Conservation (phyloP, 2,797 vertebrate genomes). For the Holocentrus rufus region DNA sequence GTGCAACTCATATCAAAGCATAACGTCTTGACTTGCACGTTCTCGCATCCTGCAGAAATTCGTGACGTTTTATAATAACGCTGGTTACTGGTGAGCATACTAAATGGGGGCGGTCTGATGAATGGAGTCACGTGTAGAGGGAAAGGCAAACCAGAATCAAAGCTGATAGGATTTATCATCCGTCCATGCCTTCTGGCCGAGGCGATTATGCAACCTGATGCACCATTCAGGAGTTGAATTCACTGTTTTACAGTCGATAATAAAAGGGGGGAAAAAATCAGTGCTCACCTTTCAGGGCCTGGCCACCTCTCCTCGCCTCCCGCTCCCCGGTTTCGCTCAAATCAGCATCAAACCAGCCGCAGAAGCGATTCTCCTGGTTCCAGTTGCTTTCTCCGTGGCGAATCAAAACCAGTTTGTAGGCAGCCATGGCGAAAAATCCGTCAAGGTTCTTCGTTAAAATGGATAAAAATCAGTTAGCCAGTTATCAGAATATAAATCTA, state of each 20-base stretch:
- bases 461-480: background rate
- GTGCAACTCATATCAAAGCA: background rate
- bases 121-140: background rate
- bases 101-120: background rate
- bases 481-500: background rate
- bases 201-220: conserved; percentile 38
- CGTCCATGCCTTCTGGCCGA: too few relatives aligned
- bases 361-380: conserved; percentile 98
- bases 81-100: conserved; percentile 12
- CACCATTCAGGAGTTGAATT: background rate
- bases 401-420: conserved; percentile 90
- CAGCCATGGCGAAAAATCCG: conserved; percentile 79
- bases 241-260: background rate
- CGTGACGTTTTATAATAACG: background rate
- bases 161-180: too few relatives aligned
- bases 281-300: conserved; percentile 86
- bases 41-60: conserved; percentile 9
- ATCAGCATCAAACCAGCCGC: conserved; percentile 96
- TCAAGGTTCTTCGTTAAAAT: background rate
- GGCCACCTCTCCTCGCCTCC: conserved; percentile 90
- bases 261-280: background rate
- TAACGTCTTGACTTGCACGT: conserved; percentile 30
- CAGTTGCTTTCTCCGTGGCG: conserved; percentile 96
- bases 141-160: too few relatives aligned
- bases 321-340: conserved; percentile 89